Conservation (phyloP, 2,888 invertebrate species). For the Parapristionchus giblindavisi region DNA sequence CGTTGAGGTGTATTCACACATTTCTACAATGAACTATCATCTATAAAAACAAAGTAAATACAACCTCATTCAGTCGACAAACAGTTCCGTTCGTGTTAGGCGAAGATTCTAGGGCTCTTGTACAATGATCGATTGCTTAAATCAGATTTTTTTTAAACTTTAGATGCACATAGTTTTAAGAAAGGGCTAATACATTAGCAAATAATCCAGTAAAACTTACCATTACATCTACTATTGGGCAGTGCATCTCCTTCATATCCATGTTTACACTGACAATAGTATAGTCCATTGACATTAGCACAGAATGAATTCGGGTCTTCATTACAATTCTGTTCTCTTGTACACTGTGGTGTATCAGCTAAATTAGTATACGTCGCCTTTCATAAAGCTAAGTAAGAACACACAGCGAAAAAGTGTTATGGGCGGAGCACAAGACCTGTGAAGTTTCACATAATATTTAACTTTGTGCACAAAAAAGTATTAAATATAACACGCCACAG, state of each 20-base stretch:
- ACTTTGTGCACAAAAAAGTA: no score
- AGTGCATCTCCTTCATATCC: constrained; percentile 21
- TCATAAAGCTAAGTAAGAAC: not conserved
- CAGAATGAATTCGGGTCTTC: constrained; percentile 38
- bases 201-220: not conserved
- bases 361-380: not conserved
- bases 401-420: not conserved
- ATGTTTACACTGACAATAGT: constrained; percentile 11
- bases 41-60: not conserved
- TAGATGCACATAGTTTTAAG: no score
- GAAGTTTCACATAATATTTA: no score
- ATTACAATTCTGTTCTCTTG: constrained; percentile 27
- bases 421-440: no score
- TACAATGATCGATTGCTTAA: constrained; percentile 11
- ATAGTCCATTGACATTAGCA: constrained; percentile 22
- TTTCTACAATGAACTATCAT: not conserved
- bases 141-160: not conserved
- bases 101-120: not conserved
- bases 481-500: no score
- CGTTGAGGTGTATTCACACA: not conserved
- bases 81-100: constrained; percentile 28
- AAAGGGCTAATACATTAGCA: not conserved
- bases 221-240: not conserved
- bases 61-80: constrained; percentile 32
- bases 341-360: constrained; percentile 34